Evolutionary conservation across 2,888 invertebrate genomes (phyloP), one percentile per base, ranked within the genome.

Genomic region (Tenthredo notha): DNA sequence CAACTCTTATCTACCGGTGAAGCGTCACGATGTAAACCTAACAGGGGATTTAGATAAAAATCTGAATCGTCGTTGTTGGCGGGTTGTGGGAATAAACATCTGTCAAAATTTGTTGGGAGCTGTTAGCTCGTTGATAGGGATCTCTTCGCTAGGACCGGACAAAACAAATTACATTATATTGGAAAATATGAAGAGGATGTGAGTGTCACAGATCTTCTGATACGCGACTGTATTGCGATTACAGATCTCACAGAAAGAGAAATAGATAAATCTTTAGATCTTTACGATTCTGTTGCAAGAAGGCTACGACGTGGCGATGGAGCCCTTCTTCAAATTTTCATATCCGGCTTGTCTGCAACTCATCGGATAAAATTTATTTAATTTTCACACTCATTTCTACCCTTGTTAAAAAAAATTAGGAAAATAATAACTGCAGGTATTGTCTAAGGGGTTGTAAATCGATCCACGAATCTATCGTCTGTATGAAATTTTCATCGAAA

Each of bases 61-160:
- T 89, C 90, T 87, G 86, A 85, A 87, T 87, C 87, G 87, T 88
- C 61, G 80, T 61, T 84, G 85, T 85, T 85, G 70, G 75, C 84
- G 83, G 67, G 70, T 83, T 83, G 87, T 89, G 90, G 88, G 91
- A 92, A 87, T 80, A 86, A 86, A 89, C 92, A 92, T 92, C 91
- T 92, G 92, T 87, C 87, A 84, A 84, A 86, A 72, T 86, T 85
- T 43, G 75, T 47, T 85, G 77, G 61, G 80, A 61, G 80, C 65
- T 61, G 80, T 80, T 80, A 80, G 61, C 61, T 61, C 37, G 61
- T 12, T 12, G 80, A 80, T 80, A 80, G 43, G 33, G 61, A 80
- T 80, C 80, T 80, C 65, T 7, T 6, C 47, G 82, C n/a, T 67
- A 74, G 37, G 40, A n/a, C 43, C 15, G 83, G 67, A 83, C 43